Base-by-base conservation (phyloP, 2,113 vertebrate genomes). In the Nerophis ophidion region DNA sequence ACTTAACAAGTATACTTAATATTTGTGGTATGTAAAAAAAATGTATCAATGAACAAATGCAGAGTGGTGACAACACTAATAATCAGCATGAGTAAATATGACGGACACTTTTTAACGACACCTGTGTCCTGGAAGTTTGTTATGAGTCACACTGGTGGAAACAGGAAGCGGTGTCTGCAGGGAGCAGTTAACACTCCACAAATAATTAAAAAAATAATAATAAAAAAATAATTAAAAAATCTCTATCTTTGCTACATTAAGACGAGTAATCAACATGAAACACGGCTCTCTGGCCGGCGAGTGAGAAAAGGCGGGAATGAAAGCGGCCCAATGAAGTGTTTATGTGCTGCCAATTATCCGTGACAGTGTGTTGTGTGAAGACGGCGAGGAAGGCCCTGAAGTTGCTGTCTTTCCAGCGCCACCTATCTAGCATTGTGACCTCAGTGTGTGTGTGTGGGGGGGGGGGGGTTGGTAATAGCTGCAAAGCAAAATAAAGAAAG, bases 301-400 rank as follows among this genome's bases (percentile, higher is more conserved):
- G 81, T 81, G 81, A 74, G 74, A 75, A 86, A 77, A 79, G 76
- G 82, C 80, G 80, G 73, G 76, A 85, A 87, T 88, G 81, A 87
- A 88, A 88, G 86, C 68, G 48, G 77, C 63, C 81, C 83, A 86
- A 87, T 86, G 79, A 81, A 80, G 84, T 84, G 78, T 86, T 87
- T 86, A 87, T 82, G 74, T 75, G 71, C 77, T 74, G 81, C 85
- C 85, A 88, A 87, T 83, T 87, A 88, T 86, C 83, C 74, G 81
- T 69, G 79, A 80, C 80, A 72, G 80, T 71, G 71, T 74, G 72
- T 68, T 65, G 69, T 74, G 73, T 74, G 72, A 69, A 33, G 72
- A 75, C 61, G 49, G 77, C 74, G 70, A 72, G 79, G 73, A 84
- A 83, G 76, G 68, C 72, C 69, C 61, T 19, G 70, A 55, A 66